Base-by-base conservation (phyloP, 1,140 invertebrate genomes). In the Gryllus bimaculatus region DNA sequence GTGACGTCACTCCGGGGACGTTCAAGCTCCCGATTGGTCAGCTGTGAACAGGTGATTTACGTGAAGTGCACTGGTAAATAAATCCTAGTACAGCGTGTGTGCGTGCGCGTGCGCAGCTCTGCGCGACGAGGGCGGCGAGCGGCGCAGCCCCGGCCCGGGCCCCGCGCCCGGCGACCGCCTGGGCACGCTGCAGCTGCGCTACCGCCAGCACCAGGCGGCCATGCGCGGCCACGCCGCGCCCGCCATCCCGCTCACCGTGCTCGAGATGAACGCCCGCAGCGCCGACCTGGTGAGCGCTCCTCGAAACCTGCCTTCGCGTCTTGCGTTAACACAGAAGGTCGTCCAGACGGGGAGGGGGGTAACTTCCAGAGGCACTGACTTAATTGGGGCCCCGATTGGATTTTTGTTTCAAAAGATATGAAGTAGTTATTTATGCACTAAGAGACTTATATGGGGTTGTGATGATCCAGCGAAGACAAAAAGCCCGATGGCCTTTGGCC, bases 141-240 rank as follows among this genome's bases (percentile, higher is more conserved):
- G n/a, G 8, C 74, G 73, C 47, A 78, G 78, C 26, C 78, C 78
- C 18, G 8, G 48, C 10, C 26, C 73, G 8, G 48, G 20, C n/a
- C 77, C 48, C 21, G 48, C 73, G 15, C 48, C 74, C n/a, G 78
- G 54, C 18, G 80, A 80, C 66, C 75, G 80, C 47, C 26, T 80
- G 10, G 80, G 80, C n/a, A 80, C 86, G 10, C 82, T 90, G 48
- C 88, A 92, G 85, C 88, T 91, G 81, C 85, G 91, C 74, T 92
- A 92, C 81, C 87, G 89, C 73, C 89, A 90, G 81, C 91, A 92
- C 81, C 91, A 91, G 82, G 84, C 88, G 80, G 87, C 87, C 18
- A 90, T 90, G 87, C 84, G 84, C 79, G 85, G 80, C 15, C 26
- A 39, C 26, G 74, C 80, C 21, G 39, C 73, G 15, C 21, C 73